Evolutionary conservation across 2,888 invertebrate genomes (phyloP).

Genomic region (Apamea epomidion): DNA sequence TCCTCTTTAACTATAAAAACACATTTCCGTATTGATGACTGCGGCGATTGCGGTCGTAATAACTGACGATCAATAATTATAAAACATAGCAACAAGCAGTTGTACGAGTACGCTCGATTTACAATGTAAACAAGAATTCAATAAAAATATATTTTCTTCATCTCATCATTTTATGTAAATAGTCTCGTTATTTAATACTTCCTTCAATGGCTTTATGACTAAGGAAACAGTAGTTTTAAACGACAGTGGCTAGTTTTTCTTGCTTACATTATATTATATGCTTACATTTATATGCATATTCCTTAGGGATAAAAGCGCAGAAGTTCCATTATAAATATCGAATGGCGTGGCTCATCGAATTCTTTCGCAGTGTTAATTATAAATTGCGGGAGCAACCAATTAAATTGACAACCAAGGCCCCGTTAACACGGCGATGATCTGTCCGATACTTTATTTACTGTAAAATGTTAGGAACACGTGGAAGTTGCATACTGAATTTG

Average conservation of each 20-base stretch:
- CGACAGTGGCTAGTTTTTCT: slow-evolving; percentile 13
- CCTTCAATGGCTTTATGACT: slow-evolving; percentile 55
- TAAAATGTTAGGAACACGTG: not conserved
- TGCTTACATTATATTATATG: not conserved
- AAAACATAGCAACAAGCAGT: slow-evolving; percentile 39
- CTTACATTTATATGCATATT: not conserved
- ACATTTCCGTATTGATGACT: slow-evolving; percentile 66
- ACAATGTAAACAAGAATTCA: slow-evolving; percentile 64
- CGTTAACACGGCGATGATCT: no score
- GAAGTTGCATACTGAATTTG: not conserved
- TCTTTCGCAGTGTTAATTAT: not conserved
- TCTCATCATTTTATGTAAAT: slow-evolving; percentile 66
- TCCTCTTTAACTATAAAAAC: slow-evolving; percentile 54
- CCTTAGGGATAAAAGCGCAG: not conserved
- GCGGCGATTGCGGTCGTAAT: slow-evolving; percentile 45
- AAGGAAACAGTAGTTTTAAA: slow-evolving; percentile 51
- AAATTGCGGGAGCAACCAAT: slow-evolving; percentile 1
- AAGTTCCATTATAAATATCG: not conserved
- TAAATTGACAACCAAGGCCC: not conserved
- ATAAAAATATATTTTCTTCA: slow-evolving; percentile 63
- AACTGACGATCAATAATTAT: slow-evolving; percentile 60
- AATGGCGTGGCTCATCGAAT: not conserved
- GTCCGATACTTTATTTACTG: not conserved
- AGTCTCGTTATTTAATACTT: slow-evolving; percentile 52
- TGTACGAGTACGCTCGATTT: slow-evolving; percentile 33